Conservation (phyloP, 2,888 invertebrate genomes). For the Geophilus truncorum region DNA sequence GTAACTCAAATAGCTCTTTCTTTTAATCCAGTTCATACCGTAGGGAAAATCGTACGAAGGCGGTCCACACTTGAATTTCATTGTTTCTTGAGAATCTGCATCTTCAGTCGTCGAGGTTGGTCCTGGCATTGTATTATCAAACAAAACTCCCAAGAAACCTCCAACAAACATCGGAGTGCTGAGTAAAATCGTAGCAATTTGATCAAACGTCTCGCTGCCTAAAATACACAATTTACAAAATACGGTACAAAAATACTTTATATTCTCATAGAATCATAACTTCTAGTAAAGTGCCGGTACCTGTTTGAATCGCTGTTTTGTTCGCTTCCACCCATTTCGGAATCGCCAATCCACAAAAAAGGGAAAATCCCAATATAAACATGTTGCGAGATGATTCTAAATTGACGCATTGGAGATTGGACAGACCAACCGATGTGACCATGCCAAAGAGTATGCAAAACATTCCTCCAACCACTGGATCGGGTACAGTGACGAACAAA, state of each 20-base stretch:
- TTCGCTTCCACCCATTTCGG: slow-evolving; percentile 39
- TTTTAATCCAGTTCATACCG: slow-evolving; percentile 3
- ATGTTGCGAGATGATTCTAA: slow-evolving; percentile 78
- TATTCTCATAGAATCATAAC: too few species aligned
- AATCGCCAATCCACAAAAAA: slow-evolving; percentile 69
- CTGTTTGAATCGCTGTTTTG: slow-evolving; percentile 7
- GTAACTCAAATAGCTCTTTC: neutral
- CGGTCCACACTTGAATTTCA: neutral
- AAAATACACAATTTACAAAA: neutral
- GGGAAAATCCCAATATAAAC: slow-evolving; percentile 79
- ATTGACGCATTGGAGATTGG: slow-evolving; percentile 73
- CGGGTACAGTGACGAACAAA: slow-evolving; percentile 72
- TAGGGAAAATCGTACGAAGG: slow-evolving; percentile 19
- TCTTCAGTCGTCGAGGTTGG: neutral
- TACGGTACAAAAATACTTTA: neutral
- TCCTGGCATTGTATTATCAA: slow-evolving; percentile 33
- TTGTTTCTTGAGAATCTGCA: neutral
- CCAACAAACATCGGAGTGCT: slow-evolving; percentile 32
- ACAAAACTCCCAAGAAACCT: slow-evolving; percentile 30
- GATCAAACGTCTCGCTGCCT: slow-evolving; percentile 25
- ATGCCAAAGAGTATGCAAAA: slow-evolving; percentile 79
- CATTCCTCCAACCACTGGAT: slow-evolving; percentile 72
- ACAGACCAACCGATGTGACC: slow-evolving; percentile 71
- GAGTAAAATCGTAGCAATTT: slow-evolving; percentile 27
- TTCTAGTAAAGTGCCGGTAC: neutral